These are phyloP conservation scores for Sarcophaga bullata DNA, from an alignment of 1,140 invertebrate species.

Conservation along the genomic window DNA sequence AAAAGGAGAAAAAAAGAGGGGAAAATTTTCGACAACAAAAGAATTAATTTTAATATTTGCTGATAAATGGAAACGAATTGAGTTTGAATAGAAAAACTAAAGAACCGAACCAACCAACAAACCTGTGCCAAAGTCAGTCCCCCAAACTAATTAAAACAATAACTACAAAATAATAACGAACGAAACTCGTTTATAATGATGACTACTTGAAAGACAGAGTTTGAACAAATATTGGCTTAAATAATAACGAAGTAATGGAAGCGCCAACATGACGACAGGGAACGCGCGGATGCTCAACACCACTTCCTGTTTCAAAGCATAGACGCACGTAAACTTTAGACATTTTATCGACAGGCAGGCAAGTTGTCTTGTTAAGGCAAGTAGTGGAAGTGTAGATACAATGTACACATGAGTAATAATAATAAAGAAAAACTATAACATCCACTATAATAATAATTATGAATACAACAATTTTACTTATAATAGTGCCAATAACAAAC, in stretches of 20 bases:
- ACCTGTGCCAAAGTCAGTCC: not conserved
- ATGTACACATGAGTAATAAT: not conserved
- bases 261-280: constrained; percentile 28
- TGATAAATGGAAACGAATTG: not conserved
- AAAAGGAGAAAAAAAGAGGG: too few relatives aligned
- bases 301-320: constrained; percentile 26
- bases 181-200: constrained; percentile 1
- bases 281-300: constrained; percentile 33
- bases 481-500: too few relatives aligned
- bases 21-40: not conserved
- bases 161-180: not conserved
- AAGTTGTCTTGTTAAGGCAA: not conserved
- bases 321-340: not conserved
- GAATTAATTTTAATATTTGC: constrained; percentile 6
- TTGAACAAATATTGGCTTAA: not conserved
- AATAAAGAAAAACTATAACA: not conserved
- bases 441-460: not conserved
- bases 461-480: too few relatives aligned
- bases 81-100: not conserved
- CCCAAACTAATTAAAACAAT: constrained; percentile 21
- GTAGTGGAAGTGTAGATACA: not conserved
- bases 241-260: not conserved
- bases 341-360: not conserved
- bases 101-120: not conserved
- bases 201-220: not conserved